Conservation (phyloP, 2,797 vertebrate species). For the Anguilla marmorata region DNA sequence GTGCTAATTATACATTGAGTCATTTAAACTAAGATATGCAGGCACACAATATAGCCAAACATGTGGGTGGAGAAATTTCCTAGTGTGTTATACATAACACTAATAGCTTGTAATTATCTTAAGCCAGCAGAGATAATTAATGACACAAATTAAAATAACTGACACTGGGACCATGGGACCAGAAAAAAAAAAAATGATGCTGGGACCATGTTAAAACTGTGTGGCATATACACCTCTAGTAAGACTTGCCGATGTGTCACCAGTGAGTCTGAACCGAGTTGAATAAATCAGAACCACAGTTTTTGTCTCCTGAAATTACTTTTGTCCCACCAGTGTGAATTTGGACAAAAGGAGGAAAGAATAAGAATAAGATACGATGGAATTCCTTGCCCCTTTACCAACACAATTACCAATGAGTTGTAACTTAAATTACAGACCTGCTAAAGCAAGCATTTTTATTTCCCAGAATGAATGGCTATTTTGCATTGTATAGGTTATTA, state of each 20-base stretch:
- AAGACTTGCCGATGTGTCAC: background rate
- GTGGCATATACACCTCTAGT: background rate
- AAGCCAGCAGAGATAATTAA: conserved; percentile 51
- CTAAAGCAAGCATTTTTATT: background rate
- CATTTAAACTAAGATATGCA: conserved; percentile 20
- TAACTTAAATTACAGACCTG: background rate
- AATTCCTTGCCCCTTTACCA: background rate
- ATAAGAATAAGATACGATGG: background rate
- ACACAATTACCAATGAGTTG: background rate
- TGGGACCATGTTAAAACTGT: background rate
- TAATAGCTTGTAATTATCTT: conserved; percentile 56
- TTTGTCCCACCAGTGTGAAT: background rate
- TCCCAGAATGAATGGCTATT: background rate
- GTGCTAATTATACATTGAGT: conserved; percentile 16
- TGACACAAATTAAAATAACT: conserved; percentile 52
- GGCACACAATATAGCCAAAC: conserved; percentile 30
- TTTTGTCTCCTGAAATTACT: background rate
- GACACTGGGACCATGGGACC: conserved; percentile 23
- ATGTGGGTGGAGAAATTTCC: conserved; percentile 49
- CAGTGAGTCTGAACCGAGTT: background rate
- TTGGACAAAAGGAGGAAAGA: background rate
- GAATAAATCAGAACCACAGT: background rate
- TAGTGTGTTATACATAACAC: conserved; percentile 52
- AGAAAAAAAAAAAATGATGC: background rate
- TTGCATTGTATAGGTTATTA: background rate